These are phyloP conservation scores for Glossosoma conforme DNA, from an alignment of 1,140 invertebrate species.

Conservation along the genomic window DNA sequence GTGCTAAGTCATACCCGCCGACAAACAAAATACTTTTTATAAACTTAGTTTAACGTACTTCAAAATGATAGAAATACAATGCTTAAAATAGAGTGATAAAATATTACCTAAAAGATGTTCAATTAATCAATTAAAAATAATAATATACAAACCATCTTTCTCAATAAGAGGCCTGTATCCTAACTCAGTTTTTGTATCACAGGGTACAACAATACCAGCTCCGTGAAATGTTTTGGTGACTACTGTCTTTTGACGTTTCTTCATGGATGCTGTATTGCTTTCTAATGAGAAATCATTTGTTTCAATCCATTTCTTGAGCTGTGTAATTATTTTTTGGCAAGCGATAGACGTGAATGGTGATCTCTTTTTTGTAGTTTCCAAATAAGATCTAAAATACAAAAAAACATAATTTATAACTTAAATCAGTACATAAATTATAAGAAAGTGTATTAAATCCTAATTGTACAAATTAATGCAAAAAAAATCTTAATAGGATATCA, in stretches of 20 bases:
- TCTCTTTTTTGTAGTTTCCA: slow-evolving; percentile 58
- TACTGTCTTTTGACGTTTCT: slow-evolving; percentile 60
- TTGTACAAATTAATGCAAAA: too few relatives aligned
- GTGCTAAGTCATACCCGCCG: too few relatives aligned
- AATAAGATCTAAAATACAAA: slow-evolving; percentile 50
- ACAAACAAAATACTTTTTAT: too few relatives aligned
- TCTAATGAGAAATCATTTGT: slow-evolving; percentile 59
- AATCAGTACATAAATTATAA: slow-evolving; percentile 20
- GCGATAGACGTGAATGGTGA: slow-evolving; percentile 63
- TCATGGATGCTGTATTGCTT: slow-evolving; percentile 55
- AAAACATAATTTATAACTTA: not conserved
- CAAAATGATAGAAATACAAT: too few relatives aligned
- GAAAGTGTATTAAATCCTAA: slow-evolving; percentile 6
- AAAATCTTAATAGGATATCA: too few relatives aligned
- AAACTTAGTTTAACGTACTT: too few relatives aligned
- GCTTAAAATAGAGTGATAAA: too few relatives aligned
- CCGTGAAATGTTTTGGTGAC: slow-evolving; percentile 78
- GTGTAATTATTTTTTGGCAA: slow-evolving; percentile 54
- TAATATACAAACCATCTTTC: slow-evolving; percentile 56
- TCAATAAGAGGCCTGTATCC: slow-evolving; percentile 75
- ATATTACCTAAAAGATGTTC: too few relatives aligned
- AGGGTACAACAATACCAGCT: slow-evolving; percentile 85
- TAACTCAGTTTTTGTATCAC: slow-evolving; percentile 70
- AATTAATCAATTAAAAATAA: slow-evolving; percentile 2
- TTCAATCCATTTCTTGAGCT: slow-evolving; percentile 61